Conservation (phyloP, 2,888 invertebrate genomes). For the Crocallis elinguaria region DNA sequence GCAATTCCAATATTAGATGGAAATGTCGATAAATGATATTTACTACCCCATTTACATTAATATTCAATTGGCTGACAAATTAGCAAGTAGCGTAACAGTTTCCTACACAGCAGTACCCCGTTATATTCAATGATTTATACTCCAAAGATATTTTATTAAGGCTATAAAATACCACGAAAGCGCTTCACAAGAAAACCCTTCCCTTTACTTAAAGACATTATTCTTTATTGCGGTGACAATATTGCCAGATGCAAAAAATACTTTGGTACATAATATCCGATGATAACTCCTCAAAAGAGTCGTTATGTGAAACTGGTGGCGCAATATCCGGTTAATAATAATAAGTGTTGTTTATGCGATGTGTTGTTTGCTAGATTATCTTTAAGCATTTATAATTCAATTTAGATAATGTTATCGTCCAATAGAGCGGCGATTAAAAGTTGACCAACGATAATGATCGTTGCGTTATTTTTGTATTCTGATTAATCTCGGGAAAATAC, state of each 20-base stretch:
- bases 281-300: constrained; percentile 43
- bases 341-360: constrained; percentile 37
- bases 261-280: constrained; percentile 34
- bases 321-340: constrained; percentile 36
- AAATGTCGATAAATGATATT: constrained; percentile 28
- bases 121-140: constrained; percentile 70
- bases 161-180: constrained; percentile 67
- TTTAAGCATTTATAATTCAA: constrained; percentile 26
- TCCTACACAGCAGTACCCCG: constrained; percentile 52
- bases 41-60: constrained; percentile 30
- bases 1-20: constrained; percentile 17
- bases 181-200: constrained; percentile 51
- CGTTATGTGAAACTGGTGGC: constrained; percentile 46
- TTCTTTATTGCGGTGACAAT: constrained; percentile 58
- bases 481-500: no score
- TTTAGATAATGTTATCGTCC: constrained; percentile 14
- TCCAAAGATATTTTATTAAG: constrained; percentile 70
- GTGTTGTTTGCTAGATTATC: constrained; percentile 29
- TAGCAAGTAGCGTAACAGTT: constrained; percentile 57
- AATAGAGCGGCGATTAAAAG: constrained; percentile 1
- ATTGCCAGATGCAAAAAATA: constrained; percentile 53
- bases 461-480: no score
- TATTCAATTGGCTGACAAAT: constrained; percentile 54
- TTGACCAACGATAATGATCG: not conserved
- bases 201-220: constrained; percentile 59